Evolutionary conservation across 2,113 vertebrate genomes (phyloP), one percentile per base, ranked within the genome.

Genomic region (Tringa solitaria): DNA sequence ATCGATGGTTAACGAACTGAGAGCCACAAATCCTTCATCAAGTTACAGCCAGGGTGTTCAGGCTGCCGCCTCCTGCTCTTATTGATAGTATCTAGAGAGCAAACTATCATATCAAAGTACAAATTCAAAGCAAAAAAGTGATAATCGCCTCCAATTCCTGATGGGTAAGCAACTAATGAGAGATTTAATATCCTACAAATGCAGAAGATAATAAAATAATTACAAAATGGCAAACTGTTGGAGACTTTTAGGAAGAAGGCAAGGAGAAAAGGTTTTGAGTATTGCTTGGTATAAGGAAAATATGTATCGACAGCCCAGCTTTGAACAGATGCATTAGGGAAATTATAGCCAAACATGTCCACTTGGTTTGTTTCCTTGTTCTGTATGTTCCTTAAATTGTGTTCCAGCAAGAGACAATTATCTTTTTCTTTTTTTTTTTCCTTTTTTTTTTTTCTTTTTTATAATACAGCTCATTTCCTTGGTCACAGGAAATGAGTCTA

Each of bases 91-190:
- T 95, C 87, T 91, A 95, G 68, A 68, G 78, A 93, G 59, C 50
- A 84, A 97, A 97, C 96, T 91, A 95, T 60, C 91, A 94, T 97
- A 95, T 96, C 87, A 91, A 96, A 96, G 81, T 84, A 79, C 73
- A 93, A 77, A 87, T 77, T 91, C 94, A 95, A 89, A 92, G 73
- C 60, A 94, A 61, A 53, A 89, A 75, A 85, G 21, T 3, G 41
- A 95, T 73, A 64, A 95, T 90, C 27, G 45, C 91, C 59, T 89
- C 84, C 59, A 82, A 19, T 81, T 96, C 56, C 56, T 74, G 57
- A 35, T 65, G 91, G 78, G 90, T 45, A 79, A 86, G 68, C 46
- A 87, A 69, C 32, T 87, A 93, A 87, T 74, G 84, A 69, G 79
- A 91, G n/a, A 77, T 77, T 93, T 79, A 87, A 74, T 89, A 48